Base-by-base conservation (phyloP, 2,888 invertebrate species). In the Trisateles emortualis region DNA sequence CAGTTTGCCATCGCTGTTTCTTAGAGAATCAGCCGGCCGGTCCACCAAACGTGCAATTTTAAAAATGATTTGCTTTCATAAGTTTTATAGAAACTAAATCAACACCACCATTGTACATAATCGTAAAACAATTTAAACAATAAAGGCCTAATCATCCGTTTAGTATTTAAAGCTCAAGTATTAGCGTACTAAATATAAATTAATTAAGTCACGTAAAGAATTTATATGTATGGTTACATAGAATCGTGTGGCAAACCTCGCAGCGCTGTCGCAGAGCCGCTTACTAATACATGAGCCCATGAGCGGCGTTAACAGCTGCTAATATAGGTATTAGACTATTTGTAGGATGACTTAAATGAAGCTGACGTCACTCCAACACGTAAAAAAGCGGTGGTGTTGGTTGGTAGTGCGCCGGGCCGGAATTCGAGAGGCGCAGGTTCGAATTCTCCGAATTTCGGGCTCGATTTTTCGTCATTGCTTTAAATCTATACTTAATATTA, bases 161-260 rank as follows among this genome's bases (percentile, higher is more conserved):
- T 33, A 30, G 38, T 38, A 46, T 16, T 17, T 16, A 17, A 14
- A 38, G 29, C 13, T 26, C 17, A 41, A 41, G 35, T 41, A 10
- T 24, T 6, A 10, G n/a, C 19, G 29, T 40, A 64, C 72, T 69
- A 71, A 49, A 71, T 71, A 59, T 69, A 69, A 62, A 59, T 46
- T 72, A 71, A 71, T 72, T 61, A 71, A 52, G 60, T 72, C 70
- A 71, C 70, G 70, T 50, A 41, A 58, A 58, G 70, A n/a, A 42
- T 57, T 64, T 0, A 16, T 52, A 65, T 63, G 29, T 13, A 13
- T 14, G 17, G n/a, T 56, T 69, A 66, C 59, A 53, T 0, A 58
- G 66, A 71, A 66, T 59, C 72, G 71, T 72, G 71, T 69, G 65
- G 57, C 51, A 52, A 52, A 24, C 45, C 53, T 52, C 55, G 55